phyloP scores from a whole-genome alignment of 2,888 invertebrate genomes.

The Amphipyra berbera region DNA sequence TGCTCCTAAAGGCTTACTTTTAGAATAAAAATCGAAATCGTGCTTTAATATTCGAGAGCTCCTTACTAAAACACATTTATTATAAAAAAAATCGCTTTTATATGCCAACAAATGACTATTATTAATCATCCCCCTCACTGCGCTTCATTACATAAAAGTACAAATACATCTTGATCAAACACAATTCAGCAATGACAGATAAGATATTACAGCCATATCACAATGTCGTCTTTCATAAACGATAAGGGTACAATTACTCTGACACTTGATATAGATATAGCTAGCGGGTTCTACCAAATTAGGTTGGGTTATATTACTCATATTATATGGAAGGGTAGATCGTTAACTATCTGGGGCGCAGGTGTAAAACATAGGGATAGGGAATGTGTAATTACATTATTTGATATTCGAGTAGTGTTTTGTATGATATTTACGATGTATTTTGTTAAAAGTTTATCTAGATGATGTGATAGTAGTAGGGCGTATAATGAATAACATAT shows the following conservation, averaged over 20 bases:
- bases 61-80: background rate
- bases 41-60: background rate
- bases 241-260: constrained; percentile 37
- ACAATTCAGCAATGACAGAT: constrained; percentile 34
- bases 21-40: background rate
- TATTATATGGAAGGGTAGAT: constrained; percentile 43
- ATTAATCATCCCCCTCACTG: constrained; percentile 4
- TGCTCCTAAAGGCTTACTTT: background rate
- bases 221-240: constrained; percentile 42
- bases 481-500: constrained; percentile 8
- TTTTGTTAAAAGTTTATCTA: constrained; percentile 15
- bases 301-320: constrained; percentile 47
- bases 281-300: constrained; percentile 44
- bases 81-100: background rate
- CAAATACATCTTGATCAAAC: constrained; percentile 36
- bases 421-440: constrained; percentile 1
- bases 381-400: constrained; percentile 43
- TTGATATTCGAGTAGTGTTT: constrained; percentile 23
- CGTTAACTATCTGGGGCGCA: constrained; percentile 45
- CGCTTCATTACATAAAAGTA: constrained; percentile 21
- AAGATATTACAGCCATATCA: constrained; percentile 43
- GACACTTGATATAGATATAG: constrained; percentile 54
- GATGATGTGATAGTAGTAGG: constrained; percentile 10
- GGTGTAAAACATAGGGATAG: constrained; percentile 46
- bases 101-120: background rate